phyloP scores from a whole-genome alignment of 2,888 invertebrate species.

The Oligia strigilis region DNA sequence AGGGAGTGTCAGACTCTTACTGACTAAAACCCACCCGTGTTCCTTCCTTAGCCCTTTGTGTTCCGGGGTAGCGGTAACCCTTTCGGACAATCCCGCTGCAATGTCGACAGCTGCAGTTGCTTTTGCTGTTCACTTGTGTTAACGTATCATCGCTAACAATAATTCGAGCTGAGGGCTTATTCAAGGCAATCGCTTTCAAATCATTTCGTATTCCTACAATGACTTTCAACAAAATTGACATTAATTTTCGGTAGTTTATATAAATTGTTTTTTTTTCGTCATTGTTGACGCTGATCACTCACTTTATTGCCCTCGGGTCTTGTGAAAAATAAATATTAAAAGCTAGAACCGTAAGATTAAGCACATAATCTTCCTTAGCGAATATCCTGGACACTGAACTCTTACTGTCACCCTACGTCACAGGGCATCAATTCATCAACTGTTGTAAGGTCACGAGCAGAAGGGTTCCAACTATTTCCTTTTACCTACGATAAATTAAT shows the following conservation, averaged over 20 bases:
- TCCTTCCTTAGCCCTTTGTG: too few relatives aligned
- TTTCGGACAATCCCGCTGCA: too few relatives aligned
- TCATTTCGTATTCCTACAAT: background rate
- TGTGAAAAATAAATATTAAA: too few relatives aligned
- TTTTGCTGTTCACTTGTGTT: too few relatives aligned
- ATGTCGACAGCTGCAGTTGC: too few relatives aligned
- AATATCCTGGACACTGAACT: constrained; percentile 21
- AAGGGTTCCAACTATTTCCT: constrained; percentile 80
- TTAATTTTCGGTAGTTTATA: background rate
- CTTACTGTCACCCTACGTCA: constrained; percentile 60
- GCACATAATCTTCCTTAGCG: too few relatives aligned
- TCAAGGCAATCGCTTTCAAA: background rate
- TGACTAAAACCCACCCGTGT: too few relatives aligned
- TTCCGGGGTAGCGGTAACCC: too few relatives aligned
- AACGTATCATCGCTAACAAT: background rate
- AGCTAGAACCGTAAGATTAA: too few relatives aligned
- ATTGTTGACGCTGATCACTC: too few relatives aligned
- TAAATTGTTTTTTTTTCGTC: background rate
- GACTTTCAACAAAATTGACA: background rate
- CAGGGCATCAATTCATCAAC: constrained; percentile 85
- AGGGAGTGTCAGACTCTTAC: too few relatives aligned
- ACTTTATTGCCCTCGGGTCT: too few relatives aligned
- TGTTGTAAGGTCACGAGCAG: constrained; percentile 75
- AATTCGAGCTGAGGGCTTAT: background rate
- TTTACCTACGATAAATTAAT: constrained; percentile 85